These are phyloP conservation scores for Pseudococcus longispinus DNA, from an alignment of 2,888 invertebrate species.

Conservation along the genomic window DNA sequence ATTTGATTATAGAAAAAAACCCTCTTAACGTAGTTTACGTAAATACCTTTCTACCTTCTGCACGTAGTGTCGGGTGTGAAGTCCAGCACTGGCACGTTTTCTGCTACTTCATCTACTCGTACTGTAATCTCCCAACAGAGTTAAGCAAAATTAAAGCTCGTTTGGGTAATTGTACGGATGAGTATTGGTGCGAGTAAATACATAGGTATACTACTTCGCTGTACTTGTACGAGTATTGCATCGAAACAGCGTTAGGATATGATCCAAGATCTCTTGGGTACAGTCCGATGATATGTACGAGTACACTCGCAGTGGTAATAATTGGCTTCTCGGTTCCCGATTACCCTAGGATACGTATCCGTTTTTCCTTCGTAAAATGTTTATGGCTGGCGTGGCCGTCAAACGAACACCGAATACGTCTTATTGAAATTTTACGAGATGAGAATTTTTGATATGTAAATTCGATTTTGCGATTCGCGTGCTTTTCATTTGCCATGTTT, in stretches of 20 bases:
- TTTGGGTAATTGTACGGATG: conserved; percentile 29
- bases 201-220: not conserved
- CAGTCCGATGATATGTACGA: not conserved
- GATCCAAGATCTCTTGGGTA: not conserved
- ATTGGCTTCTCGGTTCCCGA: not conserved
- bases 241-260: not conserved
- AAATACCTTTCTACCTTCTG: not conserved
- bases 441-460: not conserved
- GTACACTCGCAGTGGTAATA: not conserved
- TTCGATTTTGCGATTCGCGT: not conserved
- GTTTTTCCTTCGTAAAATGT: not conserved
- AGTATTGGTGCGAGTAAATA: not conserved
- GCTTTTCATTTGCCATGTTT: too few relatives aligned
- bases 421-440: not conserved
- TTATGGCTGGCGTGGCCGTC: not conserved
- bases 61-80: not conserved
- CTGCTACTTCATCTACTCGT: not conserved
- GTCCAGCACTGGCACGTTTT: not conserved
- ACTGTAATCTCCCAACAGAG: not conserved
- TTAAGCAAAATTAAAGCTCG: not conserved
- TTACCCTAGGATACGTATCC: not conserved
- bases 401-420: not conserved
- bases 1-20: too few relatives aligned
- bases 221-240: not conserved
- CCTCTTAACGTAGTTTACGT: too few relatives aligned